Base-by-base conservation (phyloP, 2,888 invertebrate species). In the Acanthosepion pharaonis region DNA sequence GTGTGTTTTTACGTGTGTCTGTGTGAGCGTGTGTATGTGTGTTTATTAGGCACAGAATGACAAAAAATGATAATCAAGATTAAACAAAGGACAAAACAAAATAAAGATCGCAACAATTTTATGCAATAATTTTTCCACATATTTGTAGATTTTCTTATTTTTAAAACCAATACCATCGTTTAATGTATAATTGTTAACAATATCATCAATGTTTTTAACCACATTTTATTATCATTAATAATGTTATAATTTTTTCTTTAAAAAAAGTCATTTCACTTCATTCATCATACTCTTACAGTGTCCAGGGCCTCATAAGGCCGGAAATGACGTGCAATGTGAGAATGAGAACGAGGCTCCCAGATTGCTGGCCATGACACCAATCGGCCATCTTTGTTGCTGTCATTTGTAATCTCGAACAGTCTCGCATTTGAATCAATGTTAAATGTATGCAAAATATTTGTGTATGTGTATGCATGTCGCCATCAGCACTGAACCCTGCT, bases 171-270 rank as follows among this genome's bases (percentile, higher is more conserved):
- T 78, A 78, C 78, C 78, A 78, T 78, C n/a, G 78, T n/a, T 78
- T n/a, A n/a, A 2, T 78, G 28, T 78, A n/a, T 78, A 78, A n/a
- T 78, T n/a, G 78, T 78, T 78, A 78, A 78, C 78, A 78, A 78
- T 78, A 78, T 78, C 78, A 78, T 78, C 78, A 78, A 78, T 78
- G n/a, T 78, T 78, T 78, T 78, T 78, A 78, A 78, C 78, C n/a
- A 78, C 78, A 78, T 78, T 78, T 78, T 78, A 78, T 78, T 78
- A 78, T 78, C 78, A 78, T 78, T 78, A 78, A 78, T 78, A 78
- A 78, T 78, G 9, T 78, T n/a, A 78, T 78, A 78, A 78, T 78
- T 78, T n/a, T 78, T 28, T 78, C 18, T 18, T 78, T 78, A n/a
- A 78, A 78, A 64, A 78, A 78, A n/a, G 78, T 78, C 9, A n/a